Evolutionary conservation across 1,140 invertebrate species (phyloP), one percentile per base, ranked within the genome.

Genomic region (Harlomillsia oculata): DNA sequence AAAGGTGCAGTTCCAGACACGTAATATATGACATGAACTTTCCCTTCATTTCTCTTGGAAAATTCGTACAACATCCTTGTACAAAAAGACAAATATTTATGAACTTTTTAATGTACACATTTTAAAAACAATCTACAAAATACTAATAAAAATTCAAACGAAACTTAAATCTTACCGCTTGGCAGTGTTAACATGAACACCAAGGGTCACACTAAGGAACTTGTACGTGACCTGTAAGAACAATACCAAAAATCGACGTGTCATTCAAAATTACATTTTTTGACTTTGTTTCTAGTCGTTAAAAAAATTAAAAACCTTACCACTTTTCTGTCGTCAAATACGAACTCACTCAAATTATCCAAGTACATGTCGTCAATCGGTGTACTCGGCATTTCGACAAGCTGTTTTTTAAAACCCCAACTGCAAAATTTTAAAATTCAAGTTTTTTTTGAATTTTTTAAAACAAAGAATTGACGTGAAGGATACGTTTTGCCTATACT

Each of bases 161-260:
- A 9, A 5, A 43, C 5, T 28, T 41, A 37, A 46, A 14, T 53
- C 59, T 62, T 59, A 67, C 65, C 60, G 63, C 34, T 67, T 67
- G 4, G 65, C 63, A 11, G 60, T 26, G 34, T 67, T 67, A 4
- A 67, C 63, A 44, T 67, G 65, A 18, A 67, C 59, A 5, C 60
- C 63, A 13, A 62, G 39, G 25, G 26, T 46, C n/a, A 50, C 30
- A 39, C 65, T 67, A 5, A 67, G 53, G 25, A 43, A 59, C 43
- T 65, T 63, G 39, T 65, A 67, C 3, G 63, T 65, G 1, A 67
- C 54, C 65, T 67, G 45, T 1, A 58, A 53, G 21, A 16, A 41
- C 40, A 25, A 46, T 21, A 43, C 9, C 16, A 32, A 28, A 59
- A 11, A 53, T n/a, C n/a, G n/a, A n/a, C n/a, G n/a, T n/a, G n/a